These are phyloP conservation scores for Drosophila sp. DNA, from an alignment of 1,140 invertebrate species.

Conservation along the genomic window DNA sequence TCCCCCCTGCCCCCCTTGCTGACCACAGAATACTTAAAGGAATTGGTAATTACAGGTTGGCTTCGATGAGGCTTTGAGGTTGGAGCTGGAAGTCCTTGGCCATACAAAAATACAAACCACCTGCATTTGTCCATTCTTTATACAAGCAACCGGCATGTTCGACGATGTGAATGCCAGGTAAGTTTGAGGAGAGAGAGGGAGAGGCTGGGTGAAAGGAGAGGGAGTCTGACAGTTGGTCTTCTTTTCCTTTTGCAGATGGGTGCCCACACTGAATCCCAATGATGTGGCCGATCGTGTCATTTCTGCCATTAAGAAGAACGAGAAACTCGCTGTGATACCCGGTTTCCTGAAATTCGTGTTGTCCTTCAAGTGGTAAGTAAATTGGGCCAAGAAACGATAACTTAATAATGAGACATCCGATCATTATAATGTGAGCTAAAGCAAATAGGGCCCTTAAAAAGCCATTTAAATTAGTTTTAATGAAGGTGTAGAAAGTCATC, in stretches of 20 bases:
- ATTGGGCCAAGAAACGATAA: constrained; percentile 30
- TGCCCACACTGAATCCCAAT: constrained; percentile 93
- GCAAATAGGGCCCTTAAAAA: constrained; percentile 23
- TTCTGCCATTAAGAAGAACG: constrained; percentile 91
- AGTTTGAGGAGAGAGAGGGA: constrained; percentile 43
- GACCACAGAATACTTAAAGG: not conserved
- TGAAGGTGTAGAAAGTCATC: not conserved
- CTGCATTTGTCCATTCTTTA: constrained; percentile 96
- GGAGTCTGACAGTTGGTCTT: constrained; percentile 53
- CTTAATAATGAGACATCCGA: constrained; percentile 30
- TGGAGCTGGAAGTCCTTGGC: constrained; percentile 89
- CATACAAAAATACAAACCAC: constrained; percentile 92
- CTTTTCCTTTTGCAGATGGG: constrained; percentile 85
- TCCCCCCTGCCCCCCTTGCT: not conserved
- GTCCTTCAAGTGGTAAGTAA: constrained; percentile 88
- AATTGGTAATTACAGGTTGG: constrained; percentile 84
- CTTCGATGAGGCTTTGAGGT: constrained; percentile 93
- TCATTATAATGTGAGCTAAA: constrained; percentile 35
- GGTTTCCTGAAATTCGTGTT: constrained; percentile 87
- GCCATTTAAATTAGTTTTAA: not conserved
- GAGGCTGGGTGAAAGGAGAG: constrained; percentile 3
- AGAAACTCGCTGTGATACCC: constrained; percentile 91
- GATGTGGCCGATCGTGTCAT: constrained; percentile 93
- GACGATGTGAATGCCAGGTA: constrained; percentile 93
- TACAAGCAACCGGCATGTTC: constrained; percentile 97